Evolutionary conservation across 2,888 invertebrate genomes (phyloP).

Genomic region (Drosophila meridionalis): DNA sequence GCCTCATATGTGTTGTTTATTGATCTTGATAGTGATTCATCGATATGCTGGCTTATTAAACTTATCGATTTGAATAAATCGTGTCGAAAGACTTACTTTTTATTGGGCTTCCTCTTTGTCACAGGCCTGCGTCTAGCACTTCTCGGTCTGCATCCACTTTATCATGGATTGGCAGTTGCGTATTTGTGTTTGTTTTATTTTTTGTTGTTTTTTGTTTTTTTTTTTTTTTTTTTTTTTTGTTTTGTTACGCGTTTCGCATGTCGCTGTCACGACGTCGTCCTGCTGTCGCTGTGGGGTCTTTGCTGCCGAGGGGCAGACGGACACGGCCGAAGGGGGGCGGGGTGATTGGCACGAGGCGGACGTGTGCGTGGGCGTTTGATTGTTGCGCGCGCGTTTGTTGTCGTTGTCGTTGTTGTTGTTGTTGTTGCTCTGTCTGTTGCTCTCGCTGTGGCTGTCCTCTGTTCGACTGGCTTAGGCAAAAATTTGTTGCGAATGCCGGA

Average conservation of each 20-base stretch:
- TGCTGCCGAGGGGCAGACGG: not conserved
- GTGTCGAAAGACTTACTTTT: slow-evolving; percentile 23
- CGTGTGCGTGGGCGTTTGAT: slow-evolving; percentile 35
- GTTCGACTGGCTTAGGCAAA: slow-evolving; percentile 56
- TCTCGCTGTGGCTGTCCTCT: slow-evolving; percentile 12
- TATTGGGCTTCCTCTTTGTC: slow-evolving; percentile 30
- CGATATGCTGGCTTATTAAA: not conserved
- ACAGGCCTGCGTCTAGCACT: slow-evolving; percentile 11
- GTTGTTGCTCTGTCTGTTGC: slow-evolving; percentile 10
- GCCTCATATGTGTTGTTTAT: not conserved
- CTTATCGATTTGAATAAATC: not conserved
- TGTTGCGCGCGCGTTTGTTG: slow-evolving; percentile 65
- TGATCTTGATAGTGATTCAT: not conserved
- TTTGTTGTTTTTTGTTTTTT: slow-evolving; percentile 61
- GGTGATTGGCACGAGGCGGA: slow-evolving; percentile 10
- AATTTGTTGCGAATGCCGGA: slow-evolving; percentile 62
- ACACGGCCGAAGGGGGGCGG: not conserved
- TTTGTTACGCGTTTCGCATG: slow-evolving; percentile 59
- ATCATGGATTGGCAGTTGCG: slow-evolving; percentile 52
- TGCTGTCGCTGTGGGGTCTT: slow-evolving; percentile 10
- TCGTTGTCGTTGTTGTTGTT: slow-evolving; percentile 11
- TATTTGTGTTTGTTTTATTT: slow-evolving; percentile 30
- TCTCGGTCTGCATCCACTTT: slow-evolving; percentile 11
- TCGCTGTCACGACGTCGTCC: slow-evolving; percentile 38
- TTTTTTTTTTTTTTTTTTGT: slow-evolving; percentile 64